Conservation (phyloP, 2,888 invertebrate genomes). For the Timema cristinae region DNA sequence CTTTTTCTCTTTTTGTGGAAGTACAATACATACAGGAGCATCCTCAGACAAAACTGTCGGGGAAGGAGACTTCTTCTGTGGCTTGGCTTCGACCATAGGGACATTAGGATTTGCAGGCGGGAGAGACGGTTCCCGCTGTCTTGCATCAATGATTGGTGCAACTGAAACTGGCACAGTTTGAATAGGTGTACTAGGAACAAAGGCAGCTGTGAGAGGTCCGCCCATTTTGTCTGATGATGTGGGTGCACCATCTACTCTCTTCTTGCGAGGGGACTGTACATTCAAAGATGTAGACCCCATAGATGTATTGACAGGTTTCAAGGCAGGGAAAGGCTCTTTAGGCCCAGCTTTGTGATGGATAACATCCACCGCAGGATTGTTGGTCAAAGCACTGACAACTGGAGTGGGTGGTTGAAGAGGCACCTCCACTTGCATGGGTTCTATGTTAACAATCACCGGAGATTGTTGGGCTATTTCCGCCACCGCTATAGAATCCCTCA, state of each 20-base stretch:
- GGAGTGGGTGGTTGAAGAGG: conserved; percentile 19
- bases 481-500: not conserved
- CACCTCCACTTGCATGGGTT: conserved; percentile 11
- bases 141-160: not conserved
- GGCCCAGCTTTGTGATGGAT: conserved; percentile 1
- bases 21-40: not conserved
- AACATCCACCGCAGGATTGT: conserved; percentile 24
- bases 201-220: not conserved
- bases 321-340: conserved; percentile 20
- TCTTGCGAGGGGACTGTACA: not conserved
- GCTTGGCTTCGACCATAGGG: not conserved
- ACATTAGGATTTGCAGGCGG: not conserved
- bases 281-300: conserved; percentile 16
- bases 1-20: conserved; percentile 11
- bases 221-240: conserved; percentile 1
- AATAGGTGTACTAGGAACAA: not conserved
- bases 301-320: conserved; percentile 16
- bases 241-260: not conserved
- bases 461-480: not conserved
- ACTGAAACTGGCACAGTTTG: too few relatives aligned
- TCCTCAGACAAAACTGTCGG: not conserved
- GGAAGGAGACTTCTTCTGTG: not conserved
- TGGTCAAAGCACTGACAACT: conserved; percentile 26
- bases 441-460: not conserved
- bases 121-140: not conserved